Evolutionary conservation across 1,140 invertebrate genomes (phyloP), one percentile per base, ranked within the genome.

Genomic region (Drosophila bifasciata): DNA sequence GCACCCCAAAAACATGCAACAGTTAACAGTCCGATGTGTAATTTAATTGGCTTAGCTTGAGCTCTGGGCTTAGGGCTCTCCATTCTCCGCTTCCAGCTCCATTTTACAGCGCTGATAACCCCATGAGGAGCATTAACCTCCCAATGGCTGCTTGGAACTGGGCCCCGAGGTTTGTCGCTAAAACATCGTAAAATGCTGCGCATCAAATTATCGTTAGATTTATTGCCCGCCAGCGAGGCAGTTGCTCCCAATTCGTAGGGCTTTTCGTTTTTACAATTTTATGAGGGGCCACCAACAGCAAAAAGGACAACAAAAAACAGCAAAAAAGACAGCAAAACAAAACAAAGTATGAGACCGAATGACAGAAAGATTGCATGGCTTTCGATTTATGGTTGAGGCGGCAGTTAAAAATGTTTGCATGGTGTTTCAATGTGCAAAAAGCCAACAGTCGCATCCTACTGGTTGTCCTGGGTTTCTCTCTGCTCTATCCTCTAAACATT

Each of bases 141-240:
- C 11, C 5, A n/a, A 23, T 5, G 39, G 32, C 19, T 46, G 2
- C 13, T 3, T 21, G 3, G 19, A 21, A 49, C n/a, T 8, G 40
- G n/a, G 17, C 19, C 32, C 13, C 15, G 36, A n/a, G 58, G 11
- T 19, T 49, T 25, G 17, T 41, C 57, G 41, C 46, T 44, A 19
- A 55, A 53, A 56, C 68, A 32, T 75, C 71, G 70, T 75, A 75
- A 75, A 75, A 44, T 48, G 52, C 43, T 19, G 60, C 70, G 71
- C 45, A 74, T 74, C 71, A 75, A 75, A 75, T 75, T 74, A 75
- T 75, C 71, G 70, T 75, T 75, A 66, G 71, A 75, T 75, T 75
- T 74, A 66, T 75, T 66, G 70, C 48, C 69, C 49, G 32, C 48
- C 40, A 51, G 41, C 36, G 2, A 25, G 36, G 43, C 49, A 62